Evolutionary conservation across 2,888 invertebrate species (phyloP), one percentile per base, ranked within the genome.

Genomic region (Morpho helenor): DNA sequence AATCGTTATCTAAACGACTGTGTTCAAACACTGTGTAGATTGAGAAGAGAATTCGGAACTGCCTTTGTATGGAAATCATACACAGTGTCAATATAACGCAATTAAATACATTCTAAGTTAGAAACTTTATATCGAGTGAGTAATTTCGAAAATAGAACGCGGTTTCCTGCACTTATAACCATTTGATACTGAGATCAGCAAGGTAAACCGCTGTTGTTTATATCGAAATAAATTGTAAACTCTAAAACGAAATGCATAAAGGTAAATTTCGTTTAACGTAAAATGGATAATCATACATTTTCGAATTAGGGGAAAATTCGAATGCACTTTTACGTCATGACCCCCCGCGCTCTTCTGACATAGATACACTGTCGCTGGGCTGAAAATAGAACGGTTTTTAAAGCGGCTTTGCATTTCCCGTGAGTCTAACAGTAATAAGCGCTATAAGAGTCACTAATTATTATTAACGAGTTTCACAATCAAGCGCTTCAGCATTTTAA

Each of bases 321-420:
- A 77, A 80, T 84, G 84, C 84, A 84, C 59, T 69, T 66, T 80
- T 82, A 82, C 82, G 83, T 84, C 82, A 82, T 66, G 63, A 64
- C 71, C 69, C 76, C 77, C 79, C 78, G 72, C 72, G 74, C 84
- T 82, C 83, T 82, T 82, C 69, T 82, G 82, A 81, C 83, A 82
- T 73, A 84, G 75, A 74, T 80, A 71, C 64, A 64, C 68, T 77
- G 85, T 85, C 68, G 81, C 77, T 74, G 78, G 68, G 84, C 82
- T 79, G 79, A 78, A 80, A 77, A 75, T 74, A 74, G 62, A 54
- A 62, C 60, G 59, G 60, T 23, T 53, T 46, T 43, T 49, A 46
- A 50, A 55, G 49, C 49, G 55, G 43, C 55, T 55, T 49, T 7
- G 42, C 16, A 39, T 49, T 55, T 31, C 49, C 61, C 41, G 39